Base-by-base conservation (phyloP, 2,888 invertebrate species). In the Chelonus formosanus region DNA sequence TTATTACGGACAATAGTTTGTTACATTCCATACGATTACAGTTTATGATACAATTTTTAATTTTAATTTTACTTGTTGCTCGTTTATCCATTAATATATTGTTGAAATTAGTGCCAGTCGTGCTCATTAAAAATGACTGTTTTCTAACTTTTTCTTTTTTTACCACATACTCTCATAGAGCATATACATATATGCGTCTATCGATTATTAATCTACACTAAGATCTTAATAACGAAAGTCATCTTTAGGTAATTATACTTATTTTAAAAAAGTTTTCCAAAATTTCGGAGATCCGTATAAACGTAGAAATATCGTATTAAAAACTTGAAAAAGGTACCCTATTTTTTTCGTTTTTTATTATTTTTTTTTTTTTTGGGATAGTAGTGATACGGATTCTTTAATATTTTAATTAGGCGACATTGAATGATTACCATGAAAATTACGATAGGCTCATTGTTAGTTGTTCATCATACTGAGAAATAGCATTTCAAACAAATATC, bases 261-360 rank as follows among this genome's bases (percentile, higher is more conserved):
- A 54, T 52, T 58, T 65, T 43, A 56, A 44, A 55, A 65, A 72
- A 70, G 57, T 74, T 69, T 68, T 71, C 69, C 78, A 75, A 75
- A 75, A 77, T 74, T 69, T 70, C 75, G 77, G 76, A 79, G 79
- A 20, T 20, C 20, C 20, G 80, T 80, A 80, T 78, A 82, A 80
- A 83, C 82, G 83, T 82, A 83, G 80, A 82, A 82, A 82, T 76
- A 78, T 79, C 75, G 78, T 81, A 81, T 81, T 80, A 82, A 82
- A 75, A 81, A 80, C 75, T 75, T 80, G 79, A 77, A 80, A 79
- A 80, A 79, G 76, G 77, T 80, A 76, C 71, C 70, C 20, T 20
- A 20, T 66, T 65, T 68, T 74, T 69, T 63, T 34, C 59, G 59
- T 71, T 65, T 59, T 73, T 67, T 63, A 57, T 62, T 66, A 64